Percentiles rank a stretch among this genome's conserved stretches.
Evolutionary conservation across 2,888 invertebrate genomes (phyloP).

Genomic region (Trachelus tabidus): DNA sequence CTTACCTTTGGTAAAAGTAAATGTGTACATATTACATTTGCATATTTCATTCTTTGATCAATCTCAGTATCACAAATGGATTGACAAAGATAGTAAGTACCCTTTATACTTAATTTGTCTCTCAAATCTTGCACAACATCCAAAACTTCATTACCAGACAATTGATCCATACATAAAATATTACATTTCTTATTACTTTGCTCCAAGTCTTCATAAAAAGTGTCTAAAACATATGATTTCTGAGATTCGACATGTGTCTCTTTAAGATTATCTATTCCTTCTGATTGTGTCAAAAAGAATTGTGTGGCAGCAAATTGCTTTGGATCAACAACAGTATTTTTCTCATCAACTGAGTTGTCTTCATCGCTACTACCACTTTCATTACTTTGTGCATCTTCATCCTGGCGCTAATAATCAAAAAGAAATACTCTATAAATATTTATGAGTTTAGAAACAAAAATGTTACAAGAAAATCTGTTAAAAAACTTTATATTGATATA

Average conservation of each 20-base stretch:
- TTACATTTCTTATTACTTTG: background rate
- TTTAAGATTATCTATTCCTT: background rate
- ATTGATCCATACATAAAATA: background rate
- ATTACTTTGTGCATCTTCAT: background rate
- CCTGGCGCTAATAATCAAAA: background rate
- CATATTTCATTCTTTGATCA: constrained; percentile 44
- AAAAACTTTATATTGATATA: background rate
- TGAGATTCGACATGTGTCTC: background rate
- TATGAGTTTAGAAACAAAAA: background rate
- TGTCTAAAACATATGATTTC: background rate
- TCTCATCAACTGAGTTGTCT: background rate
- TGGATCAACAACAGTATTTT: background rate
- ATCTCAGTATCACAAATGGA: constrained; percentile 38
- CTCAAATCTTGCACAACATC: constrained; percentile 35
- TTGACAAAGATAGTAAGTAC: constrained; percentile 47
- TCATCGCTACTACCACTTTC: background rate
- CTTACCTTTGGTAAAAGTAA: constrained; percentile 50
- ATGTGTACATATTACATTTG: constrained; percentile 38
- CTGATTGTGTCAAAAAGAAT: background rate
- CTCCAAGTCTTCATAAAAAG: background rate
- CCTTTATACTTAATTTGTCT: constrained; percentile 38
- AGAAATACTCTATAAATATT: background rate
- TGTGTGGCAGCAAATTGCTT: background rate
- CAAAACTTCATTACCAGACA: constrained; percentile 39
- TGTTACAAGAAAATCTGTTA: background rate